Evolutionary conservation across 2,797 vertebrate genomes (phyloP), one percentile per base, ranked within the genome.

Genomic region (Etheostoma nigrum): DNA sequence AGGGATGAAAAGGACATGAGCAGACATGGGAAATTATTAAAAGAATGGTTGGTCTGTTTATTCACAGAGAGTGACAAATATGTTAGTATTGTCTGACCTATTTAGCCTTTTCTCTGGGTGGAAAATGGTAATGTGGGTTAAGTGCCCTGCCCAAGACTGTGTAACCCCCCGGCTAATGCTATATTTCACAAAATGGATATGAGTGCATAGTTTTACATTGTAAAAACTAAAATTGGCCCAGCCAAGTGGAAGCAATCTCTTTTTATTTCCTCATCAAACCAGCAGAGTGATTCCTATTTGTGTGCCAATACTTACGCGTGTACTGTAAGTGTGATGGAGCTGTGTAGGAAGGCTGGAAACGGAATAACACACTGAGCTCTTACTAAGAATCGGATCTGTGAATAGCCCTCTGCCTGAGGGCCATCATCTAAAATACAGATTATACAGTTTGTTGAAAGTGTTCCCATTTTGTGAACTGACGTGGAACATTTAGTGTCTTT

Each of bases 21-120:
- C 60, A 47, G 76, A 79, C 71, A 64, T 33, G 11, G 61, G 67
- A 42, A 64, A 80, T 49, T 65, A 79, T 90, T 87, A 82, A 83
- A 81, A 58, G 71, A 90, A 89, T 69, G 55, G 42, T 85, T 73
- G 69, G 47, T 45, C 27, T 64, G 66, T 59, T 81, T 78, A 73
- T 78, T 77, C 76, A 71, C 63, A 59, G 40, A 30, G 27, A 69
- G 47, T 6, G 30, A 78, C 66, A 80, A 72, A 79, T 57, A 53
- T 65, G 53, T 81, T 78, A 30, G 27, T 77, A 75, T 87, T 72
- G 65, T 85, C 61, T 88, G 90, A 91, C 89, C 89, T 86, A 85
- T 86, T 91, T 88, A 74, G 78, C 13, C 53, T 40, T 7, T 83
- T 78, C 64, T 74, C 67, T 66, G 59, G 76, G 72, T 67, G 59